Evolutionary conservation across 2,888 invertebrate genomes (phyloP).

Genomic region (Sinotaia quadrata): DNA sequence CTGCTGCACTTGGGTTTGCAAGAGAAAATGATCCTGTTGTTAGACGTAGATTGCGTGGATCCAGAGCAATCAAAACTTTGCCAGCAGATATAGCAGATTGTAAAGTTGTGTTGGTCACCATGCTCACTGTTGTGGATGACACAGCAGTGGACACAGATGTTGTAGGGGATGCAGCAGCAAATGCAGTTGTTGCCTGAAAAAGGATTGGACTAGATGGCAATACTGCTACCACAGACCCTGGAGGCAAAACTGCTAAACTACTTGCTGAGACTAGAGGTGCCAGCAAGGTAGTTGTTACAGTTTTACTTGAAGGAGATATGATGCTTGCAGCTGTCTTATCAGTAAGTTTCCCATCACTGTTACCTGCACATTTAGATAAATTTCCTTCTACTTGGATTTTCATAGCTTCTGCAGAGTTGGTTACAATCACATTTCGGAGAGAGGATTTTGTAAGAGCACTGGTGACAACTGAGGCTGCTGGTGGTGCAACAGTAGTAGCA

Average conservation of each 20-base stretch:
- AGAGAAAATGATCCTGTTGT: background rate
- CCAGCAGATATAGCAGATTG: slow-evolving; percentile 2
- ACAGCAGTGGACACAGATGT: background rate
- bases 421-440: background rate
- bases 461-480: background rate
- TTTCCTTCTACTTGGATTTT: background rate
- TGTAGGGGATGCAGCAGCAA: background rate
- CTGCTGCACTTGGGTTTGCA: background rate
- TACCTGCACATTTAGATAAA: too few relatives aligned
- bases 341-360: too few relatives aligned
- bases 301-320: background rate
- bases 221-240: slow-evolving; percentile 8
- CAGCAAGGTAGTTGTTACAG: background rate
- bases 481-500: background rate
- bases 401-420: background rate
- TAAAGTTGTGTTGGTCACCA: background rate
- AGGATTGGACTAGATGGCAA: slow-evolving; percentile 9
- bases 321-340: background rate
- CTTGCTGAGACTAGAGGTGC: background rate
- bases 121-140: background rate
- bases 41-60: background rate
- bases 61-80: slow-evolving; percentile 8
- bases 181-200: background rate
- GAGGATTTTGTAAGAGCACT: background rate
- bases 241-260: slow-evolving; percentile 7